Conservation (phyloP, 2,113 vertebrate genomes). For the Eolophus roseicapilla region DNA sequence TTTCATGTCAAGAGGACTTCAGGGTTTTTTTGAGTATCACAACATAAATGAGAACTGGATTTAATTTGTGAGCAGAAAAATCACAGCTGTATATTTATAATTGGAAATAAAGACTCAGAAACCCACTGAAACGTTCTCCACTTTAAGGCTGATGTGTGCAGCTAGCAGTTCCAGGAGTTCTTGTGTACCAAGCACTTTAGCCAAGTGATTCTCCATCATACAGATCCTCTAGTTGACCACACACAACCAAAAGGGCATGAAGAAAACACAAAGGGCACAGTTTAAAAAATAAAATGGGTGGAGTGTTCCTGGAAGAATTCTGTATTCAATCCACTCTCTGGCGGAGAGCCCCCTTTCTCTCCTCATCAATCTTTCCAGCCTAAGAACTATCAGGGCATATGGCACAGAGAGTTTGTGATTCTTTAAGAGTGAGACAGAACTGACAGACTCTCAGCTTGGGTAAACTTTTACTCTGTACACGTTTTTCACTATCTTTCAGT, state of each 20-base stretch:
- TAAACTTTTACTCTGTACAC: neutral
- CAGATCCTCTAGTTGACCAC: neutral
- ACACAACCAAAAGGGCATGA: neutral
- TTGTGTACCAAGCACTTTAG: neutral
- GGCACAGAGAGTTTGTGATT: neutral
- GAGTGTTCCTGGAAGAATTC: neutral
- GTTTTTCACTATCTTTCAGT: neutral
- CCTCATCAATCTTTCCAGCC: neutral
- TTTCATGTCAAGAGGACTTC: neutral
- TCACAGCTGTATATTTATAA: neutral
- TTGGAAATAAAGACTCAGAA: neutral
- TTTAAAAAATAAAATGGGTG: neutral
- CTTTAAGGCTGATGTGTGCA: neutral
- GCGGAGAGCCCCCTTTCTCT: neutral
- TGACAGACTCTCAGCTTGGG: neutral
- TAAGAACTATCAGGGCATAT: neutral
- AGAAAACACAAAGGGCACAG: neutral
- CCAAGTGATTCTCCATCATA: neutral
- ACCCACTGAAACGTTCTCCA: neutral
- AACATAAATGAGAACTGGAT: slow-evolving; percentile 26
- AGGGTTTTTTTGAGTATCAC: neutral
- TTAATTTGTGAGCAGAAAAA: neutral
- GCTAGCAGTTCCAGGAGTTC: neutral
- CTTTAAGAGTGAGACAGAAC: neutral
- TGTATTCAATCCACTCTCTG: neutral